Evolutionary conservation across 2,797 vertebrate genomes (phyloP), one percentile per base, ranked within the genome.

Genomic region (Carduelis carduelis): DNA sequence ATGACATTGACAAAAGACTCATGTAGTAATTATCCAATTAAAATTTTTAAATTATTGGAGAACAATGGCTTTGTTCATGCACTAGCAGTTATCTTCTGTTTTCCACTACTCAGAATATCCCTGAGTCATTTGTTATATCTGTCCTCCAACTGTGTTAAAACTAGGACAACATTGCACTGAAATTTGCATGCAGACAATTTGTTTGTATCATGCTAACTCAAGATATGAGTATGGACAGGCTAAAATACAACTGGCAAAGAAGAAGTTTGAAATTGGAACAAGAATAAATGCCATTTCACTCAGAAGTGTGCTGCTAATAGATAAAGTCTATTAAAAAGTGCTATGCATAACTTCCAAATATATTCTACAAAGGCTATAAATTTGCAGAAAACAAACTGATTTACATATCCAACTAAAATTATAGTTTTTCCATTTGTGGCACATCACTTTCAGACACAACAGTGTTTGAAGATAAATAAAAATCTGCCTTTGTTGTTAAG

Each of bases 201-300:
- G 37, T 12, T 86, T 82, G 34, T 52, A 66, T 71, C 23, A 9
- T 71, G 78, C 52, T 92, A 91, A 83, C 28, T 89, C 79, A 91
- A 87, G 80, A 63, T 89, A 44, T 8, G 50, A 78, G 32, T 71
- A 70, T n/a, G n/a, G 4, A 71, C 44, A 91, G 34, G 81, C 56
- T 75, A 82, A 97, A 96, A 93, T 65, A 83, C 61, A 92, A 85
- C 75, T 84, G 78, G 28, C 39, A 63, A 92, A 88, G 61, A 59
- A 81, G 59, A 86, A 77, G 41, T 80, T 61, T 82, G 83, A 93
- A 88, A 93, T 93, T 90, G 69, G 69, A 83, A 52, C 64, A 86
- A 27, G 50, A 95, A 65, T 32, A 89, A 85, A 64, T 49, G 41
- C 19, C 71, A n/a, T 87, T 93, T 87, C 56, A 41, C 9, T 77